Conservation (phyloP, 2,797 vertebrate genomes). For the Notolepis coatsorum region DNA sequence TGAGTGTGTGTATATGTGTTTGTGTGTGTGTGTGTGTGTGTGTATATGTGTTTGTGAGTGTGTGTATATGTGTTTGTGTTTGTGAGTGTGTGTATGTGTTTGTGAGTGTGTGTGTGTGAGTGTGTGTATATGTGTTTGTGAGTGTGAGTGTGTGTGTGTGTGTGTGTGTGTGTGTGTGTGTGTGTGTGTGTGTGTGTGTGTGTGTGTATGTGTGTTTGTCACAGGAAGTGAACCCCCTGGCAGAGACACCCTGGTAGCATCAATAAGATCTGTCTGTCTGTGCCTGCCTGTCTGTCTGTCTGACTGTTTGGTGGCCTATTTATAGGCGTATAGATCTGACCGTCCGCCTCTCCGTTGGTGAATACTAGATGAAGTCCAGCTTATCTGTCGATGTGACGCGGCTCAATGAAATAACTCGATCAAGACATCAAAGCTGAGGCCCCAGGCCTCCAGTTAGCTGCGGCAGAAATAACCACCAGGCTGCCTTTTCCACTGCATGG, state of each 20-base stretch:
- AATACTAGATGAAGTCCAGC: background rate
- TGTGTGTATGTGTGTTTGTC: constrained; percentile 7
- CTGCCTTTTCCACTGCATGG: background rate
- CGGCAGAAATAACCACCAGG: too few species aligned
- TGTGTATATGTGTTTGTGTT: background rate
- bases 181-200: background rate
- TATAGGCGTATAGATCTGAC: background rate
- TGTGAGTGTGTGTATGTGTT: background rate
- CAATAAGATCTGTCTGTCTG: too few species aligned
- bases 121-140: background rate
- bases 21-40: constrained; percentile 15
- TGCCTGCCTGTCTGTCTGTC: too few species aligned
- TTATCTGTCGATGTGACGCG: background rate
- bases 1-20: constrained; percentile 47
- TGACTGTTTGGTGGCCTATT: background rate
- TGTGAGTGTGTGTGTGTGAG: background rate
- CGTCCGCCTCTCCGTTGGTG: background rate
- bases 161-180: background rate
- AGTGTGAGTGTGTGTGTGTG: background rate
- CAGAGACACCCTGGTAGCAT: too few species aligned
- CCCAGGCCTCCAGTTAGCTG: background rate
- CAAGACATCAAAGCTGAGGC: background rate
- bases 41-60: background rate
- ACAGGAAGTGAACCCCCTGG: too few species aligned
- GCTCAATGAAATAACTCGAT: background rate